Conservation (phyloP, 2,888 invertebrate species). For the Harpalus rubripes region DNA sequence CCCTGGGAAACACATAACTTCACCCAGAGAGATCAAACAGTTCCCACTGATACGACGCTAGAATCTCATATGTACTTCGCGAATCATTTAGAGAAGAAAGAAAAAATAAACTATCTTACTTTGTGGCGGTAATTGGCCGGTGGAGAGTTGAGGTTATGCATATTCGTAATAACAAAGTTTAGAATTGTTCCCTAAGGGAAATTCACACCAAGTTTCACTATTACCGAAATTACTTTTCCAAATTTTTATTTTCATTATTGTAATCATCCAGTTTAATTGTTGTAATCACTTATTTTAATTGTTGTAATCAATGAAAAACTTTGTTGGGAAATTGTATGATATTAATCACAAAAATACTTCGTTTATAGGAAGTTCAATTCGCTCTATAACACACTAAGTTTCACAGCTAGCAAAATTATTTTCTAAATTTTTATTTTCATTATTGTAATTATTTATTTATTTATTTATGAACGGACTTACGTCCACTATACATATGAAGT, state of each 20-base stretch:
- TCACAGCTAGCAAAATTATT: too few species aligned
- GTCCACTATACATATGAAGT: too few species aligned
- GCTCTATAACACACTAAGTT: too few species aligned
- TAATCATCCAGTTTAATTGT: not conserved
- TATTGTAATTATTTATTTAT: too few species aligned
- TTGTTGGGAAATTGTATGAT: not conserved
- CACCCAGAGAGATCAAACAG: not conserved
- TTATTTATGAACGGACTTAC: too few species aligned
- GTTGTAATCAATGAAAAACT: not conserved
- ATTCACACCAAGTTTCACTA: not conserved
- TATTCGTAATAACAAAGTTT: not conserved
- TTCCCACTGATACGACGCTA: not conserved
- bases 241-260: not conserved
- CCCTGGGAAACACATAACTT: constrained; percentile 5
- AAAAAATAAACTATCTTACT: not conserved
- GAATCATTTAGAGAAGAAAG: not conserved
- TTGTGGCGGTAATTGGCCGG: not conserved
- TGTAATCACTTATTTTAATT: not conserved
- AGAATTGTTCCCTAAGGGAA: not conserved
- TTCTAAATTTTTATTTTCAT: too few species aligned
- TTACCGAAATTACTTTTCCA: not conserved
- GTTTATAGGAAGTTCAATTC: not conserved
- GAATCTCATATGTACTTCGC: not conserved
- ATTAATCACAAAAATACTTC: constrained; percentile 16
- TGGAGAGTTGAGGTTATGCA: not conserved